Base-by-base conservation (phyloP, 2,888 invertebrate species). In the Sarcophaga rosellei region DNA sequence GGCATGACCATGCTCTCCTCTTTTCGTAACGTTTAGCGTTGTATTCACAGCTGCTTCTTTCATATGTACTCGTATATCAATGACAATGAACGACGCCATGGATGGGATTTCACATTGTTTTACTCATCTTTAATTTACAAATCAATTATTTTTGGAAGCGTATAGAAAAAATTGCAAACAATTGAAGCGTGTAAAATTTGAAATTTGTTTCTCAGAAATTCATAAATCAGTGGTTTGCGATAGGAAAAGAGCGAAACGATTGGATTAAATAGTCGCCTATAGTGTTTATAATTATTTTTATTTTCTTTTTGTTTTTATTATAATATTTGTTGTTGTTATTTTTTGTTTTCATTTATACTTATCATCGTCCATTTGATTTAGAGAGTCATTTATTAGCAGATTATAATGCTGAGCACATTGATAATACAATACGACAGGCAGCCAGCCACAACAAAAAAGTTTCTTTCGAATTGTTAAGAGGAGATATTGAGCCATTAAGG, bases 221-320 rank as follows among this genome's bases (percentile, higher is more conserved):
- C 8, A 35, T 10, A 35, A 35, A 35, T 8, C 35, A 35, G 8
- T 3, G 8, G 8, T 10, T 35, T 35, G 1, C 35, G 8, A 35
- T 35, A 8, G 35, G 10, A 35, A 35, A 10, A 1, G 1, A 61
- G 15, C 61, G 15, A 15, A 20, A 0, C 47, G 35, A 21, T 59
- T 70, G 47, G 68, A 47, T 47, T 47, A 8, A 21, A 74, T 44
- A 69, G 62, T 3, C 12, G 15, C 3, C n/a, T n/a, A 65, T 75
- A 79, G 44, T 17, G 65, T 35, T 80, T 66, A 72, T 68, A 53
- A 75, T 68, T 83, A n/a, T 45, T 69, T 66, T 59, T 53, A 17
- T 20, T 25, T 74, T 11, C 69, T 25, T 70, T 20, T 35, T 4
- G 25, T 4, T 21, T 21, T 63, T 2, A n/a, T 61, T 25, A 1